Percentiles rank a stretch among this genome's conserved stretches.
These are phyloP conservation scores for Albula goreensis DNA, from an alignment of 2,113 vertebrate species.

Conservation along the genomic window DNA sequence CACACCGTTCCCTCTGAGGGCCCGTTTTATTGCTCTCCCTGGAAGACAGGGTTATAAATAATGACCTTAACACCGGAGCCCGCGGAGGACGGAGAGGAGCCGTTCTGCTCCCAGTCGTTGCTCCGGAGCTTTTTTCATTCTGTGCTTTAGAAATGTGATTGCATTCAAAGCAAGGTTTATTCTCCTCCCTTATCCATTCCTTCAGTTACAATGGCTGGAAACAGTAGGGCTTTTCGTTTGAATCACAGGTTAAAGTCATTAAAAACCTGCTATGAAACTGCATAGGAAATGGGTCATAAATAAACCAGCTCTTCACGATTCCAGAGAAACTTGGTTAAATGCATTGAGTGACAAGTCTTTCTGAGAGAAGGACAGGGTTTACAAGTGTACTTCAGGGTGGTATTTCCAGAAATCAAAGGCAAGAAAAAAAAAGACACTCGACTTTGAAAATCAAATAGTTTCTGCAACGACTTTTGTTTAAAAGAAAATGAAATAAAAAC, in stretches of 20 bases:
- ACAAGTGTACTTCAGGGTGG: neutral
- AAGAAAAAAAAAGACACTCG: neutral
- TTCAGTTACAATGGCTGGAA: neutral
- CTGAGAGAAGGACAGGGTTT: neutral
- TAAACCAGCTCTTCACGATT: neutral
- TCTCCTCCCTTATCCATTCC: neutral
- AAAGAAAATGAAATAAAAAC: too few species aligned
- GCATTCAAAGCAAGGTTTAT: neutral
- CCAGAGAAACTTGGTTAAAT: neutral
- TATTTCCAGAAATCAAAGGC: neutral
- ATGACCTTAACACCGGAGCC: neutral
- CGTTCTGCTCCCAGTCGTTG: conserved; percentile 10
- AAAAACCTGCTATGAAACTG: conserved; percentile 2
- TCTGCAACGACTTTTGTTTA: neutral
- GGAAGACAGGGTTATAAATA: conserved; percentile 25
- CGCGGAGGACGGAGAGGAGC: neutral
- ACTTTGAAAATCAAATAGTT: neutral
- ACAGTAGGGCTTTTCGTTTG: neutral
- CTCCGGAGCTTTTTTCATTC: neutral
- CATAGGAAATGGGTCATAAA: neutral
- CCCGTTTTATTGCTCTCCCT: conserved; percentile 13
- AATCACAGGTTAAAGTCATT: conserved; percentile 1
- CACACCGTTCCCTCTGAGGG: conserved; percentile 12
- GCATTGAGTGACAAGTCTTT: neutral
- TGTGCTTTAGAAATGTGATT: conserved; percentile 12